Percentiles rank a stretch among this genome's conserved stretches.
These are phyloP conservation scores for Epicampocera succincta DNA, from an alignment of 2,888 invertebrate species.

Conservation along the genomic window DNA sequence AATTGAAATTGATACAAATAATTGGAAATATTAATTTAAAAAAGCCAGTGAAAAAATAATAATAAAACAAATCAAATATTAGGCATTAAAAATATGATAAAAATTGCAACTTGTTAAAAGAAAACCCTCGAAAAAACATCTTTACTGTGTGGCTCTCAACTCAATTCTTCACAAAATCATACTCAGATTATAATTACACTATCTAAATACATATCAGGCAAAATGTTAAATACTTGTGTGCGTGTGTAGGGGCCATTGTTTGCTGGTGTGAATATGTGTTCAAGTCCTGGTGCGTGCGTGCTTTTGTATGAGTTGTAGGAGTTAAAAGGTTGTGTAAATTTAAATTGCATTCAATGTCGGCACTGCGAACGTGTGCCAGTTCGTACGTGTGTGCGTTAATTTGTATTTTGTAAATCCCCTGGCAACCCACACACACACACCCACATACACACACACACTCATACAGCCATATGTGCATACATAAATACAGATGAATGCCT, in stretches of 20 bases:
- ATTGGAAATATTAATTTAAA: no score
- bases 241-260: neutral
- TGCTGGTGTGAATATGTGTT: neutral
- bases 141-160: conserved; percentile 7
- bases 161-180: neutral
- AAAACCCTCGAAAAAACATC: neutral
- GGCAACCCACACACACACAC: neutral
- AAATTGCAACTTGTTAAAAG: no score
- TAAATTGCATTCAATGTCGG: conserved; percentile 17
- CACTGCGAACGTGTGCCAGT: neutral
- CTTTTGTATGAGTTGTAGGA: neutral
- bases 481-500: neutral
- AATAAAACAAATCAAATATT: no score
- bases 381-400: neutral
- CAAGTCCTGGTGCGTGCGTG: neutral
- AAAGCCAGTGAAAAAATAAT: neutral
- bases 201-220: conserved; percentile 36
- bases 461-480: neutral
- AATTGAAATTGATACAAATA: no score
- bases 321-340: conserved; percentile 47
- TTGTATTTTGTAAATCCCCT: conserved; percentile 1
- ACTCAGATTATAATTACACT: conserved; percentile 16
- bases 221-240: conserved; percentile 3
- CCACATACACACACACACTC: neutral
- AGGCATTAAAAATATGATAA: no score